phyloP scores from a whole-genome alignment of 2,113 vertebrate genomes.

The Pachycephala philippinensis region DNA sequence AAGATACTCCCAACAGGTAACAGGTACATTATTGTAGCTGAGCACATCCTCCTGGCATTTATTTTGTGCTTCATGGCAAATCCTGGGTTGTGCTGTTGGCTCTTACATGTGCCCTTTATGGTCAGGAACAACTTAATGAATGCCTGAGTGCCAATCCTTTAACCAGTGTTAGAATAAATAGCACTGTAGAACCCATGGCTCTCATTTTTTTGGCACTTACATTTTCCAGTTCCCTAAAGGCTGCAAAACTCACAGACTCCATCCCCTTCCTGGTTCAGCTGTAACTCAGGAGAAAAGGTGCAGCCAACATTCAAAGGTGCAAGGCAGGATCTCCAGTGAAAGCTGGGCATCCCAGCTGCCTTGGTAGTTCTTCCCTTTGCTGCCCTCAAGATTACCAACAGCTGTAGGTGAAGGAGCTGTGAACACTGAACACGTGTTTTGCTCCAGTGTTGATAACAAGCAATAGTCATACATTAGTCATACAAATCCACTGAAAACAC shows the following conservation, averaged over 20 bases:
- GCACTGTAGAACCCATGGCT: not conserved
- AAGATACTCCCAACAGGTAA: not conserved
- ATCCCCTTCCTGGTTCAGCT: not conserved
- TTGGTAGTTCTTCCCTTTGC: not conserved
- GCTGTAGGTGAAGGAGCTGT: not conserved
- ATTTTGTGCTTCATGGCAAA: not conserved
- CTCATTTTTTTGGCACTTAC: not conserved
- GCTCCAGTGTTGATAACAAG: not conserved
- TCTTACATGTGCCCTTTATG: not conserved
- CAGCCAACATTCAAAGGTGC: not conserved
- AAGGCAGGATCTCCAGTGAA: not conserved
- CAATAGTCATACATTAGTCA: not conserved
- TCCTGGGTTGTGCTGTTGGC: not conserved
- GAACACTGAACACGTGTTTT: not conserved
- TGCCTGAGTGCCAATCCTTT: not conserved
- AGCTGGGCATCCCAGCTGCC: not conserved
- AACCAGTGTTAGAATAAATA: not conserved
- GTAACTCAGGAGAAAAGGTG: not conserved
- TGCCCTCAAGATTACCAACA: not conserved
- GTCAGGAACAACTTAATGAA: not conserved
- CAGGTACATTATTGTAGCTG: not conserved
- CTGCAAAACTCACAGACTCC: not conserved
- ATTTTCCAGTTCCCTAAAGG: not conserved
- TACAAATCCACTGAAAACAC: not conserved
- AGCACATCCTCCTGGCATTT: not conserved